Percentiles rank a stretch among this genome's conserved stretches.
phyloP scores from a whole-genome alignment of 23 tunicate genomes.

The Styela clava region DNA sequence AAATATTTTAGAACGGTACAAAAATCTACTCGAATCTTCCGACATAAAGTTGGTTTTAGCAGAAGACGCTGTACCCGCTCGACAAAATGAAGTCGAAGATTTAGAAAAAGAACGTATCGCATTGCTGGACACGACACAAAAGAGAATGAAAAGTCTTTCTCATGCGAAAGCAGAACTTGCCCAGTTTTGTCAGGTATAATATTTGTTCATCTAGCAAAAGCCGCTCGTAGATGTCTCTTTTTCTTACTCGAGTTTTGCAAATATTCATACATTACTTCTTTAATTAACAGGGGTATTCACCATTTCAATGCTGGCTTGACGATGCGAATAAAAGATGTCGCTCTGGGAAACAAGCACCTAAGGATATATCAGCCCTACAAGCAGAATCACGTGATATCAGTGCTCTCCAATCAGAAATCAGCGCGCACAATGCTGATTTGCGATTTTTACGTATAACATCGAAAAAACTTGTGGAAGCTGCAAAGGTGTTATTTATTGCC shows the following conservation, averaged over 20 bases:
- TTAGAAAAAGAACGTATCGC: conserved; percentile 3
- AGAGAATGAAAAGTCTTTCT: conserved; percentile 3
- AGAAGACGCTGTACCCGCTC: not conserved
- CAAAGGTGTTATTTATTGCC: conserved; percentile 16
- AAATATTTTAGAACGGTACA: conserved; percentile 3
- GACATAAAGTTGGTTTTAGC: conserved; percentile 13
- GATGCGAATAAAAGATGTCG: not conserved
- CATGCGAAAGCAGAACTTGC: conserved; percentile 14
- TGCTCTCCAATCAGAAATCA: not conserved
- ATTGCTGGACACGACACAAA: not conserved
- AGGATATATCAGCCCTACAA: conserved; percentile 11
- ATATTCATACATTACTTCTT: too few species aligned
- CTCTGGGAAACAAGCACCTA: not conserved
- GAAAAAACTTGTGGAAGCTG: conserved; percentile 20
- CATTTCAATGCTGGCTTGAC: conserved; percentile 9
- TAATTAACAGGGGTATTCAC: not conserved
- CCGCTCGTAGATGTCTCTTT: too few species aligned
- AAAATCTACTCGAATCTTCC: not conserved
- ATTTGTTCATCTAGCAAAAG: too few species aligned
- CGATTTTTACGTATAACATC: conserved; percentile 24
- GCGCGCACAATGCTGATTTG: conserved; percentile 22
- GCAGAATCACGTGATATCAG: conserved; percentile 2
- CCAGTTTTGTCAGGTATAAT: conserved; percentile 26
- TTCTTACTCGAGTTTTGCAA: too few species aligned
- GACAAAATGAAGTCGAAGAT: conserved; percentile 7